Conservation (phyloP, 92 coral and sea anemone species). For the Siderastrea radians region DNA sequence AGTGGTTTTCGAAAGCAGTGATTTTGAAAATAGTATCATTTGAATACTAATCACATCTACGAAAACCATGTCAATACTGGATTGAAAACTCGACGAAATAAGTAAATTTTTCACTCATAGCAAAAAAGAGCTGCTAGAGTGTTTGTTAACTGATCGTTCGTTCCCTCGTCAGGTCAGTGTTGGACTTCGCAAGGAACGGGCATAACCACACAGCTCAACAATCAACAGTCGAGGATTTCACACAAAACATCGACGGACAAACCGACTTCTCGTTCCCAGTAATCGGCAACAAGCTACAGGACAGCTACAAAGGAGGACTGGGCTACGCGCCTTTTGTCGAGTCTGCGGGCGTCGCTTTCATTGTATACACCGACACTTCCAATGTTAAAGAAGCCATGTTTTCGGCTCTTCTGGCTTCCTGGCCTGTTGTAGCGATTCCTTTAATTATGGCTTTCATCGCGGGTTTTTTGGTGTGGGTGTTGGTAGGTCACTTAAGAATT, state of each 20-base stretch:
- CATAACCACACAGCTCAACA: slow-evolving; percentile 23
- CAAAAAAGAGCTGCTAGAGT: too few species aligned
- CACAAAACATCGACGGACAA: slow-evolving; percentile 56
- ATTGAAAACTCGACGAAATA: too few species aligned
- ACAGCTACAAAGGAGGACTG: slow-evolving; percentile 68
- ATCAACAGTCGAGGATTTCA: slow-evolving; percentile 25
- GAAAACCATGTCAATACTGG: too few species aligned
- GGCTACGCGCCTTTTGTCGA: slow-evolving; percentile 80
- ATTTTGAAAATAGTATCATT: too few species aligned
- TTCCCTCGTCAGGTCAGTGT: not conserved
- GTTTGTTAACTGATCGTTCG: not conserved
- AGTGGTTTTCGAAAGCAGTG: not conserved
- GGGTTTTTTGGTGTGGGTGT: slow-evolving; percentile 59
- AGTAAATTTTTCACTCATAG: too few species aligned
- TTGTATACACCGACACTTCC: slow-evolving; percentile 47
- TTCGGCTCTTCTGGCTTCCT: slow-evolving; percentile 51
- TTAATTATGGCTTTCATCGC: slow-evolving; percentile 71
- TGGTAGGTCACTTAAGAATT: slow-evolving; percentile 35
- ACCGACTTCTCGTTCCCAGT: slow-evolving; percentile 88
- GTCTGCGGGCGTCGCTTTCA: slow-evolving; percentile 83
- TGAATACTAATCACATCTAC: too few species aligned
- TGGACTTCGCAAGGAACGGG: slow-evolving; percentile 38
- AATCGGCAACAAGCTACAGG: slow-evolving; percentile 74
- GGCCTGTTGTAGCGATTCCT: slow-evolving; percentile 73
- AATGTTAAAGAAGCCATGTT: slow-evolving; percentile 57